A percentile compares a stretch with the other conserved stretches of the same genome.
Evolutionary conservation across 1,140 invertebrate species (phyloP).

Genomic region (Drosophila ananassae): DNA sequence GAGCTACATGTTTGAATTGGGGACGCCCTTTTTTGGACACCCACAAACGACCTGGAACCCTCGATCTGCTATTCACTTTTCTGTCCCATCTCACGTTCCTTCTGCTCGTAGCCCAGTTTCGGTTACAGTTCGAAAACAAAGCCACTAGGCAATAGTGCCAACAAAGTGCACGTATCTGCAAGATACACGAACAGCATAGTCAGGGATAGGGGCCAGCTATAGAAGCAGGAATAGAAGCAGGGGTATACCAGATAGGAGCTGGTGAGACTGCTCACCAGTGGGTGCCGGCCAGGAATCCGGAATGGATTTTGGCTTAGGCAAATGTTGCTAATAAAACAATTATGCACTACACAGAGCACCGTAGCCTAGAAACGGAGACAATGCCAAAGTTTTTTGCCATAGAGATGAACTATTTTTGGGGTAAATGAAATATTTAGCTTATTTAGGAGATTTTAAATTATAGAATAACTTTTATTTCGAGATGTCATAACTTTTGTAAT

Average conservation of each 20-base stretch:
- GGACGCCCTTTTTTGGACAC: constrained; percentile 50
- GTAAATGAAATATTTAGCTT: not conserved
- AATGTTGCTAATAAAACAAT: constrained; percentile 80
- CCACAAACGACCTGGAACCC: constrained; percentile 45
- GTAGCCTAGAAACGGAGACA: constrained; percentile 35
- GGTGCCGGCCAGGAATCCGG: constrained; percentile 45
- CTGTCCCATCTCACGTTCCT: constrained; percentile 44
- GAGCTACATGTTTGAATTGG: constrained; percentile 46
- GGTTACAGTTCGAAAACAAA: constrained; percentile 61
- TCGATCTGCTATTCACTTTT: constrained; percentile 48
- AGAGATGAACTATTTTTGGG: constrained; percentile 5
- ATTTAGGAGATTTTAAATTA: not conserved
- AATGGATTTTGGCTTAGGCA: constrained; percentile 72
- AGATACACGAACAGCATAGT: constrained; percentile 58
- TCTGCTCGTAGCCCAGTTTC: constrained; percentile 42
- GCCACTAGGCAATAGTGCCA: constrained; percentile 49
- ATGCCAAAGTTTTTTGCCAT: constrained; percentile 26
- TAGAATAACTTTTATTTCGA: too few species aligned
- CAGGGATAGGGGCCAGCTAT: constrained; percentile 4
- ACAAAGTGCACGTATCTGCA: constrained; percentile 69
- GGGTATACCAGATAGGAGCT: not conserved
- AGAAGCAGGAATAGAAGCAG: not conserved
- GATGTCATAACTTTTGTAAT: too few species aligned
- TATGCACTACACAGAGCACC: constrained; percentile 63
- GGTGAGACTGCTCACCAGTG: constrained; percentile 1